Conservation (phyloP, 2,888 invertebrate species). For the Pasiphila rectangulata region DNA sequence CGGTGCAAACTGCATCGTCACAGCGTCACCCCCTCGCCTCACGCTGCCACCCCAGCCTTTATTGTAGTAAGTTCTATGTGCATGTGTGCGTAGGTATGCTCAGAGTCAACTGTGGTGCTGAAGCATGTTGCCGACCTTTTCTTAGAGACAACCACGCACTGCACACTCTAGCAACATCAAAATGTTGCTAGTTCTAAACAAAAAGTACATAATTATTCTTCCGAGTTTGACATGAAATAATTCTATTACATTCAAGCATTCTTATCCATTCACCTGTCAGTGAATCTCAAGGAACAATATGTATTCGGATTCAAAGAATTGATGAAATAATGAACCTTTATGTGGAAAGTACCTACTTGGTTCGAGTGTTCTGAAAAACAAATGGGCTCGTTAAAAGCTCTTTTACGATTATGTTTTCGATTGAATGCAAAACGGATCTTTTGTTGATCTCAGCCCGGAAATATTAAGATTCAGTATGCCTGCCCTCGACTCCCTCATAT, state of each 20-base stretch:
- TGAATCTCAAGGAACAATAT: constrained; percentile 5
- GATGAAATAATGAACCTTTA: constrained; percentile 16
- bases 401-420: constrained; percentile 65
- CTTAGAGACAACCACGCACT: constrained; percentile 55
- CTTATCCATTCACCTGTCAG: not conserved
- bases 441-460: constrained; percentile 63
- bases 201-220: constrained; percentile 6
- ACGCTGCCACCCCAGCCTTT: constrained; percentile 50
- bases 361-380: constrained; percentile 48
- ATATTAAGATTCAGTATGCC: constrained; percentile 43
- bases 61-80: constrained; percentile 58
- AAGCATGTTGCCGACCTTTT: constrained; percentile 58
- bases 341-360: constrained; percentile 11
- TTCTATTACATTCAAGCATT: constrained; percentile 15
- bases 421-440: constrained; percentile 64
- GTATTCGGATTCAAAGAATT: constrained; percentile 14
- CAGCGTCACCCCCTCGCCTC: constrained; percentile 53
- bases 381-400: constrained; percentile 59
- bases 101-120: constrained; percentile 74
- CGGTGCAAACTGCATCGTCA: constrained; percentile 80
- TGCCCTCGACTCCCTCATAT: constrained; percentile 11
- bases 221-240: constrained; percentile 13
- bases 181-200: constrained; percentile 36
- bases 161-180: constrained; percentile 62
- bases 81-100: constrained; percentile 63